Evolutionary conservation across 2,797 vertebrate genomes (phyloP).

Genomic region (Hemibagrus guttatus): DNA sequence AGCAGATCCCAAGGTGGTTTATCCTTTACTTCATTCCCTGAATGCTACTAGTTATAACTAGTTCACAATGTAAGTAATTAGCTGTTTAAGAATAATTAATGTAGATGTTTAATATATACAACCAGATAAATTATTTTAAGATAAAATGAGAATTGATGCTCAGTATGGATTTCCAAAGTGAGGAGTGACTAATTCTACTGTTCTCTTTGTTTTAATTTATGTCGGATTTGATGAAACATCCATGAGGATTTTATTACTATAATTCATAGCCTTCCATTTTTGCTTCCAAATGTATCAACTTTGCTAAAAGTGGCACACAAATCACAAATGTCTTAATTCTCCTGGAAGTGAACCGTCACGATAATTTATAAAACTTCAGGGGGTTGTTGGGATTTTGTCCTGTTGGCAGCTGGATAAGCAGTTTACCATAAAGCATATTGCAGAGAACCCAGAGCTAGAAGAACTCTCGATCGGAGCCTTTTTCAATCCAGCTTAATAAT

Average conservation of each 20-base stretch:
- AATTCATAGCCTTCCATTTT: not conserved
- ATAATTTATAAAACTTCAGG: constrained; percentile 32
- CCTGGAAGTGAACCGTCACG: constrained; percentile 30
- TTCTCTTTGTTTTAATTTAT: not conserved
- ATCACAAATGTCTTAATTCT: constrained; percentile 21
- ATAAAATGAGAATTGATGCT: not conserved
- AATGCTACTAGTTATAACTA: not conserved
- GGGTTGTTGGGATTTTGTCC: constrained; percentile 39
- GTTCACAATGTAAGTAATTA: not conserved
- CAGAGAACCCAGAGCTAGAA: constrained; percentile 57
- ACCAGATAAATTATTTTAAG: not conserved
- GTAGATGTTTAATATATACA: not conserved
- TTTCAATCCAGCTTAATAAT: constrained; percentile 47
- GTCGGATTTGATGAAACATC: not conserved
- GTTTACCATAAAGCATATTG: constrained; percentile 62
- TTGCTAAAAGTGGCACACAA: constrained; percentile 27
- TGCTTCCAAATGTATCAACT: constrained; percentile 18
- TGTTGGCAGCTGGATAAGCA: constrained; percentile 65
- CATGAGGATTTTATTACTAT: constrained; percentile 7
- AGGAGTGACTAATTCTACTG: not conserved
- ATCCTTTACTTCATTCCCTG: not conserved
- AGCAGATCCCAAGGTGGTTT: not conserved
- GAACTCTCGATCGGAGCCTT: constrained; percentile 61
- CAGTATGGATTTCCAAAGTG: not conserved
- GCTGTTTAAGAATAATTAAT: not conserved